phyloP scores from a whole-genome alignment of 2,797 vertebrate species.

The Hipposideros larvatus region DNA sequence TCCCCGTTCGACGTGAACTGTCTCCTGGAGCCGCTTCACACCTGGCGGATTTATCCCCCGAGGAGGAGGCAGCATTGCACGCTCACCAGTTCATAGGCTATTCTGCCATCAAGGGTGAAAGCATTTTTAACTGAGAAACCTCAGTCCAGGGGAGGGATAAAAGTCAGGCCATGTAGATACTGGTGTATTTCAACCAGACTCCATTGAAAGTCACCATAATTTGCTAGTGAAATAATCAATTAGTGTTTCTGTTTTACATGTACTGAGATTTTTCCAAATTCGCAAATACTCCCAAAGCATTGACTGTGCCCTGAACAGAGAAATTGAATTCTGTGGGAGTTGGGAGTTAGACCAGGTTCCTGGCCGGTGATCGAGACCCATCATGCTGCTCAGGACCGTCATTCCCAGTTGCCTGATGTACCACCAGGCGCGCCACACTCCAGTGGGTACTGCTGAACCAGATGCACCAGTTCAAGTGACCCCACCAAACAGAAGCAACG shows the following conservation, averaged over 20 bases:
- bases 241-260: rapidly evolving
- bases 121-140: background rate
- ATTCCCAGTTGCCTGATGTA: rapidly evolving
- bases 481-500: background rate
- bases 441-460: rapidly evolving
- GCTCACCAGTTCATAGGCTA: rapidly evolving
- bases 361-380: rapidly evolving
- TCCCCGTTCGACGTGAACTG: background rate
- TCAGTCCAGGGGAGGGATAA: too few species aligned
- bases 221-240: background rate
- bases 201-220: background rate
- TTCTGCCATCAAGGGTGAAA: background rate
- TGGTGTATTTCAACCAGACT: rapidly evolving
- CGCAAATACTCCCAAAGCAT: rapidly evolving
- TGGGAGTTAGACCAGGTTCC: rapidly evolving
- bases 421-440: rapidly evolving
- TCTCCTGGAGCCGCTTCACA: rapidly evolving
- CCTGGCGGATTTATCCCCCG: background rate
- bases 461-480: too few species aligned
- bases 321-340: rapidly evolving
- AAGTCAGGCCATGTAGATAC: rapidly evolving
- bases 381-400: rapidly evolving
- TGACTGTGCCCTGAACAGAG: rapidly evolving
- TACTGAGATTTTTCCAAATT: background rate
- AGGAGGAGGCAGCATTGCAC: background rate